Conservation (phyloP, 2,888 invertebrate species). For the Pecten maximus region DNA sequence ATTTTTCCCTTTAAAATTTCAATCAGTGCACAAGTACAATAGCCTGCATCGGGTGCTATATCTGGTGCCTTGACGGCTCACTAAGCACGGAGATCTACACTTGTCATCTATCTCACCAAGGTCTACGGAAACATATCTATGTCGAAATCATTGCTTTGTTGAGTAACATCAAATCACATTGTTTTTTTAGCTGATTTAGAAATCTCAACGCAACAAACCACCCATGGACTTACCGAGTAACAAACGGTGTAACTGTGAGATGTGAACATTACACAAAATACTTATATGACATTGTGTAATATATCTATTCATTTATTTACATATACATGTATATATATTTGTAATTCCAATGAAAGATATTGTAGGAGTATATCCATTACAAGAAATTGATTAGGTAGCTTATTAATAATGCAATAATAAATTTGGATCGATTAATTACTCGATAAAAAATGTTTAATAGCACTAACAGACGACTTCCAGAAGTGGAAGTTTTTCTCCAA, state of each 20-base stretch:
- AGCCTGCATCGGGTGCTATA: conserved; percentile 1
- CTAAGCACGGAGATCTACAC: not conserved
- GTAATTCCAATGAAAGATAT: too few species aligned
- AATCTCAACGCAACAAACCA: not conserved
- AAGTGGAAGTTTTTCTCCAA: too few species aligned
- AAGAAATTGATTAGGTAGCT: too few species aligned
- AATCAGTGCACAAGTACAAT: conserved; percentile 12
- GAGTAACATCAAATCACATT: not conserved
- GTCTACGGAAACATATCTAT: not conserved
- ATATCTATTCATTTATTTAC: too few species aligned
- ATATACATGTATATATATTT: too few species aligned
- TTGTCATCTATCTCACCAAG: conserved; percentile 18
- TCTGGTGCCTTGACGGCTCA: not conserved
- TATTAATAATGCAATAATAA: too few species aligned
- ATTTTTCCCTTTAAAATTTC: conserved; percentile 35
- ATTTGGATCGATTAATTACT: too few species aligned
- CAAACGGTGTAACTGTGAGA: not conserved
- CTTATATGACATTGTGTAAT: too few species aligned
- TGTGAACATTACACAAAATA: too few species aligned
- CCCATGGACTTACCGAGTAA: not conserved
- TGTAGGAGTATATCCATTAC: too few species aligned
- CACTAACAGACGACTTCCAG: too few species aligned
- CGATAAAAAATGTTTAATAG: too few species aligned
- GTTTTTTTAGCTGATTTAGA: not conserved
- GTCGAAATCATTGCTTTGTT: not conserved